phyloP scores from a whole-genome alignment of 2,888 invertebrate genomes.

The Drosophila lutescens region DNA sequence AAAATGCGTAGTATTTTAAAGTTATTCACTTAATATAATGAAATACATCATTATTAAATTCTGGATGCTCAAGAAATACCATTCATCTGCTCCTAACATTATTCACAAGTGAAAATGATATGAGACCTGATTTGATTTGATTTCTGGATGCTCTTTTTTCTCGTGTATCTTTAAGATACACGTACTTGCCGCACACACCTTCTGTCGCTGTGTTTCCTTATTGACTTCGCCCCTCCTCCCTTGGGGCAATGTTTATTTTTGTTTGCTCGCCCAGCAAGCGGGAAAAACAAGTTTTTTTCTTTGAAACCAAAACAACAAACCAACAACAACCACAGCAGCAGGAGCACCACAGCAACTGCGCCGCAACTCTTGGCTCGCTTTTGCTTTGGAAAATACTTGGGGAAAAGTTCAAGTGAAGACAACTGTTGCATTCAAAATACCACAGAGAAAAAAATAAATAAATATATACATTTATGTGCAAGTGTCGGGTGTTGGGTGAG shows the following conservation, averaged over 20 bases:
- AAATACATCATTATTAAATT: too few species aligned
- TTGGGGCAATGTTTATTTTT: conserved; percentile 66
- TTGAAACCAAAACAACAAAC: conserved; percentile 46
- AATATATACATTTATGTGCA: conserved; percentile 30
- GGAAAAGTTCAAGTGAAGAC: conserved; percentile 56
- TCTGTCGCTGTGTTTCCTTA: conserved; percentile 59
- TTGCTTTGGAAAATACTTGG: conserved; percentile 34
- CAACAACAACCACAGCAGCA: conserved; percentile 38
- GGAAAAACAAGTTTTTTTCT: conserved; percentile 74
- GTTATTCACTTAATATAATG: neutral
- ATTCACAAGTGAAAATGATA: neutral
- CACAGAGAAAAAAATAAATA: conserved; percentile 3
- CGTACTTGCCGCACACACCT: conserved; percentile 56
- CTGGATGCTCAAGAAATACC: too few species aligned
- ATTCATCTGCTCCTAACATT: neutral
- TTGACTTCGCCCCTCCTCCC: conserved; percentile 52
- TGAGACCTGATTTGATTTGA: neutral
- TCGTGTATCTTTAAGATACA: conserved; percentile 64
- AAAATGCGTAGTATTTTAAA: too few species aligned
- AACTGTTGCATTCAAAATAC: conserved; percentile 46
- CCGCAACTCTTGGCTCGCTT: conserved; percentile 47
- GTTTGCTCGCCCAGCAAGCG: conserved; percentile 60
- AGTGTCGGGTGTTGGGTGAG: conserved; percentile 22
- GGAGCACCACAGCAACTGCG: conserved; percentile 47
- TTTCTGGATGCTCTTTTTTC: neutral